Conservation (phyloP, 2,888 invertebrate species). For the Drosophila melanocephala region DNA sequence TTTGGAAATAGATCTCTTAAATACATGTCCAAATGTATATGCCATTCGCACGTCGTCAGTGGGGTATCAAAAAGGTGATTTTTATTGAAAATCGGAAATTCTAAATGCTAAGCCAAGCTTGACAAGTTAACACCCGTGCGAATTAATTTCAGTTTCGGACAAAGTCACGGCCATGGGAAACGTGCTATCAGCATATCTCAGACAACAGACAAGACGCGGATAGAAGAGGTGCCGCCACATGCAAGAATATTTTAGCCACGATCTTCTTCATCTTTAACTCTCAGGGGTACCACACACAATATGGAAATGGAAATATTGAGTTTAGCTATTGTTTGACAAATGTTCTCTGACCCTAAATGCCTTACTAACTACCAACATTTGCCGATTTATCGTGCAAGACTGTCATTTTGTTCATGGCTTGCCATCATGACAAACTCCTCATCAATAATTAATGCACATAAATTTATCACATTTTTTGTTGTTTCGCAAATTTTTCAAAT, state of each 20-base stretch:
- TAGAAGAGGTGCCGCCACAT: not conserved
- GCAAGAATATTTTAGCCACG: not conserved
- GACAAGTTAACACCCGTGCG: slow-evolving; percentile 56
- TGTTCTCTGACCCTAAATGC: not conserved
- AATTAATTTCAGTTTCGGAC: slow-evolving; percentile 32
- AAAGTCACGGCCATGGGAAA: slow-evolving; percentile 63
- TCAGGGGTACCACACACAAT: not conserved
- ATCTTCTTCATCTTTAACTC: not conserved
- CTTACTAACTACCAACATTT: not conserved
- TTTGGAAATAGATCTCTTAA: not conserved
- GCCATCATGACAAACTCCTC: not conserved
- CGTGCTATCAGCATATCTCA: slow-evolving; percentile 16
- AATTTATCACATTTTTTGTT: not conserved
- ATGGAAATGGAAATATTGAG: not conserved
- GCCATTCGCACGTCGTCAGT: not conserved
- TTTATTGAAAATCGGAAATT: slow-evolving; percentile 44
- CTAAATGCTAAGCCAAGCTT: slow-evolving; percentile 54
- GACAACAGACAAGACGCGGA: slow-evolving; percentile 1
- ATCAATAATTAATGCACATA: not conserved
- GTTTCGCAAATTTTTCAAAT: not conserved
- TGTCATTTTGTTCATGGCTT: not conserved
- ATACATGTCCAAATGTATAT: not conserved
- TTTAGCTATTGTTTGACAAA: not conserved
- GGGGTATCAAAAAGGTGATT: slow-evolving; percentile 28
- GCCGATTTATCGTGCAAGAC: not conserved